A percentile compares a stretch with the other conserved stretches of the same genome.
Evolutionary conservation across 2,113 vertebrate species (phyloP).

Genomic region (Carollia perspicillata): DNA sequence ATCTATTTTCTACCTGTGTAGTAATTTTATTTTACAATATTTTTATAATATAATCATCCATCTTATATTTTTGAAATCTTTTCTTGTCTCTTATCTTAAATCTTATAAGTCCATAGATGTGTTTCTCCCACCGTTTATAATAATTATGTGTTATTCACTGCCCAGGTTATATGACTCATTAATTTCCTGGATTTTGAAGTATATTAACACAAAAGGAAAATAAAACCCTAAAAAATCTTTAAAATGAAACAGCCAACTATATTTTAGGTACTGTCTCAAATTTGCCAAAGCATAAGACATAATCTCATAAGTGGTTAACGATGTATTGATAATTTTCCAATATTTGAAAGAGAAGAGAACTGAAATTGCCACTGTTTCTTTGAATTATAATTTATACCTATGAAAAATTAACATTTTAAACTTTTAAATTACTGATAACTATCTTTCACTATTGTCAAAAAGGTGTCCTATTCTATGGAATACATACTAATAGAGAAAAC

Average conservation of each 20-base stretch:
- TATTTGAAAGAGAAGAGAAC: neutral
- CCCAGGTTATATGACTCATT: neutral
- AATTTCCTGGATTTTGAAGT: neutral
- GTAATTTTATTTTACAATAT: neutral
- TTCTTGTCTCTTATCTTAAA: neutral
- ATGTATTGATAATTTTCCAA: neutral
- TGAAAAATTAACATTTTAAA: neutral
- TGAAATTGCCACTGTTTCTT: neutral
- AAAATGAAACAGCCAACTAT: neutral
- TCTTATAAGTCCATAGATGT: neutral
- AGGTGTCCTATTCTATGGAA: neutral
- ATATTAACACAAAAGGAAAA: neutral
- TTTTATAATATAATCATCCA: neutral
- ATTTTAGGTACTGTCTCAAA: neutral
- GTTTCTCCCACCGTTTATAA: neutral
- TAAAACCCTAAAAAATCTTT: neutral
- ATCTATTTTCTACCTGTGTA: neutral
- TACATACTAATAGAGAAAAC: neutral
- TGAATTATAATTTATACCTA: neutral
- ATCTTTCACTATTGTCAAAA: neutral
- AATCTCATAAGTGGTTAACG: neutral
- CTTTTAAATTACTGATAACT: neutral
- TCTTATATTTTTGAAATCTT: conserved; percentile 3
- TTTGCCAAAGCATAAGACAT: neutral
- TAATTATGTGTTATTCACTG: neutral